Base-by-base conservation (phyloP, 2,888 invertebrate species). In the Apoda limacodes region DNA sequence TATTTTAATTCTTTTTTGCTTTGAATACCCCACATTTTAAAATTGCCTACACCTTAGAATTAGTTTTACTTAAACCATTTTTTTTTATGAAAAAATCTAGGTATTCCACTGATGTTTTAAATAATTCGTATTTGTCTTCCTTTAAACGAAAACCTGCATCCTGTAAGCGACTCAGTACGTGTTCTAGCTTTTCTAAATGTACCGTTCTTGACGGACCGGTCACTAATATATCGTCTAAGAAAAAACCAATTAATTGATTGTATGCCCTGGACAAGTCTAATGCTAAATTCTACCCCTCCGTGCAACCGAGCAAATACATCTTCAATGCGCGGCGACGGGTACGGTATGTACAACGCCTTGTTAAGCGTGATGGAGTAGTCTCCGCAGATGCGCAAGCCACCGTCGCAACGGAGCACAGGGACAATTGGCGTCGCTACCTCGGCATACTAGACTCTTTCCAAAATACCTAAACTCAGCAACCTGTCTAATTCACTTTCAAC, bases 251-350 rank as follows among this genome's bases (percentile, higher is more conserved):
- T 2, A 30, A 12, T 17, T 46, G 46, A 28, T 32, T 19, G 19
- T 46, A 46, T 0, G 46, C 45, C 7, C 32, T 26, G 3, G 12
- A 22, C 0, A 46, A 23, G 27, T 50, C 45, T 13, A 46, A 29
- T 36, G 48, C 46, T 22, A 27, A 30, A 46, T 25, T 37, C 9
- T n/a, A 30, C 13, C 0, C 47, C 43, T 2, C 41, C 40, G 9
- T 42, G 34, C n/a, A 49, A 13, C 1, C 25, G 37, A 0, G 47
- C 31, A 34, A 48, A 49, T 4, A 53, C 17, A 4, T 51, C 44
- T 3, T 50, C 48, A 6, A 48, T 46, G 1, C 45, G 40, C 0
- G 50, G 54, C 1, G 50, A 20, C 0, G 47, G 48, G 26, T 48
- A 47, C 11, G n/a, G n/a, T n/a, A n/a, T n/a, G n/a, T n/a, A n/a